Base-by-base conservation (phyloP, 2,113 vertebrate species). In the Cyanoramphus novaezelandiae region DNA sequence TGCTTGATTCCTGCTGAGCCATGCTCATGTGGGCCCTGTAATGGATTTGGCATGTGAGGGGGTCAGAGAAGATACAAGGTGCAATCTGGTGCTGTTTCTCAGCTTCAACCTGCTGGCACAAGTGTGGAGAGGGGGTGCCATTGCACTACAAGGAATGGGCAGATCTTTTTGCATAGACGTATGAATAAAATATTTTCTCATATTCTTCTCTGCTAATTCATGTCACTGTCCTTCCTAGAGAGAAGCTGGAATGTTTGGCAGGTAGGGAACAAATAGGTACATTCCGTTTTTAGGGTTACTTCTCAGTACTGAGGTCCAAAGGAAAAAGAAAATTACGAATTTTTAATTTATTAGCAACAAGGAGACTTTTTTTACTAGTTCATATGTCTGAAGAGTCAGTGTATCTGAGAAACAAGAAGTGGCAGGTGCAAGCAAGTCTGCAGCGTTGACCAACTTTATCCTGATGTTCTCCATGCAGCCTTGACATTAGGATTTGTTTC, bases 401-500 rank as follows among this genome's bases (percentile, higher is more conserved):
- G 33, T 57, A 6, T 63, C n/a, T 21, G 44, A 71, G 19, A 35
- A 75, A 53, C 5, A 39, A 72, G 47, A 92, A 78, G 72, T 41
- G 49, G 10, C 70, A 76, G 43, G 41, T 57, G 57, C 41, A 52
- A 44, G 39, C 17, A 21, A 41, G 35, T 82, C 92, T 96, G 33
- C n/a, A 44, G 62, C 2, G 0, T 41, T 92, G 63, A 94, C 69
- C 84, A 92, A 88, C 91, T 94, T 91, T 52, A 21, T 90, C 74
- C 35, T 71, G 55, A 43, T 78, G 46, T 94, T 88, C 47, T 14
- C 79, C 16, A 1, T 24, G 27, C 72, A 81, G 29, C 72, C 5
- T 2, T 43, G 43, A 24, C 71, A 72, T 62, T 70, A 76, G 55
- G 53, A 43, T 94, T 93, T 65, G 93, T 98, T 97, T 94, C 93